phyloP scores from a whole-genome alignment of 2,113 vertebrate genomes.

The Rafetus swinhoei region DNA sequence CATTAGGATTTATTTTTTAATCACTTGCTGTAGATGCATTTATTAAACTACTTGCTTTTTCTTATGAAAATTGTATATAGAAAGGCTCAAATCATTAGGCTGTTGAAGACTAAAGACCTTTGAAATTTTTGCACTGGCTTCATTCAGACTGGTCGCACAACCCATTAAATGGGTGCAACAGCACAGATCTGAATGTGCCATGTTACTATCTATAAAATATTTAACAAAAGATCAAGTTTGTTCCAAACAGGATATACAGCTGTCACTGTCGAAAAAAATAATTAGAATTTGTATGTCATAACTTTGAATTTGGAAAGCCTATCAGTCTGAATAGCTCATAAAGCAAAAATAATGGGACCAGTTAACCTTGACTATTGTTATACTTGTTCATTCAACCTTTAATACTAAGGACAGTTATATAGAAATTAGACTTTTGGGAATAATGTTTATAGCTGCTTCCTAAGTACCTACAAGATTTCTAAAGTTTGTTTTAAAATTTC shows the following conservation, averaged over 20 bases:
- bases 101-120: background rate
- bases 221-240: background rate
- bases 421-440: conserved; percentile 18
- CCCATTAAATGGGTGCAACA: background rate
- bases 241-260: conserved; percentile 25
- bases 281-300: background rate
- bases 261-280: conserved; percentile 9
- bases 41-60: background rate
- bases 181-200: background rate
- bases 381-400: conserved; percentile 23
- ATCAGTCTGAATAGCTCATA: background rate
- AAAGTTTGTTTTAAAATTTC: background rate
- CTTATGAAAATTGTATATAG: background rate
- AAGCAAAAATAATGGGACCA: conserved; percentile 27
- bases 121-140: background rate
- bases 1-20: background rate
- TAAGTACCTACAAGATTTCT: background rate
- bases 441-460: conserved; percentile 24
- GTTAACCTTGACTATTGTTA: conserved; percentile 40
- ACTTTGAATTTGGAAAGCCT: background rate
- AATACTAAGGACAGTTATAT: background rate
- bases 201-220: background rate
- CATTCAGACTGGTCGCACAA: background rate
- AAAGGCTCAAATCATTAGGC: background rate
- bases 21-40: background rate